Percentiles rank a stretch among this genome's conserved stretches.
Conservation (phyloP, 2,797 vertebrate genomes). For the Pagetopsis macropterus region DNA sequence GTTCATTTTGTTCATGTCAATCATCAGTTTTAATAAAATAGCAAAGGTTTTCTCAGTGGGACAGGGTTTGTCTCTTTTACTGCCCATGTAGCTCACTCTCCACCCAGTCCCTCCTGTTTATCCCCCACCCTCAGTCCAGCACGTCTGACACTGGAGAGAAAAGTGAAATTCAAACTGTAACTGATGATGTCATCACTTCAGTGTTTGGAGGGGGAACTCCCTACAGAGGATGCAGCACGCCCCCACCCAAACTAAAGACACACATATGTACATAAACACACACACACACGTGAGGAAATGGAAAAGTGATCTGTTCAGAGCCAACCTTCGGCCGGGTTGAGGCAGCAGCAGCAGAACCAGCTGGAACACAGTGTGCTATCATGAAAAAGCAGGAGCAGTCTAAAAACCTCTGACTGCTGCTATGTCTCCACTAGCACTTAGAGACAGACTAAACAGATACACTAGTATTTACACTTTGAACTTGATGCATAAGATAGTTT, state of each 20-base stretch:
- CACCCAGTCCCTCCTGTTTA: conserved; percentile 51
- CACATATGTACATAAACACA: conserved; percentile 42
- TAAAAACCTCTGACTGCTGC: conserved; percentile 49
- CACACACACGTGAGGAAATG: conserved; percentile 74
- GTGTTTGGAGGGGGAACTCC: conserved; percentile 80
- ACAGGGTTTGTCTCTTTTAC: conserved; percentile 37
- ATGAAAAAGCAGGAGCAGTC: conserved; percentile 54
- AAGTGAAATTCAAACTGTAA: conserved; percentile 66
- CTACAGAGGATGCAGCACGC: conserved; percentile 64
- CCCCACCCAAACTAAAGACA: conserved; percentile 65
- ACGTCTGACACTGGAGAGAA: conserved; percentile 52
- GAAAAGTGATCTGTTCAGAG: conserved; percentile 78
- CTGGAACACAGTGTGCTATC: conserved; percentile 72
- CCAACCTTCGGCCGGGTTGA: conserved; percentile 72
- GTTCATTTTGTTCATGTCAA: conserved; percentile 1
- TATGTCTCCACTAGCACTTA: conserved; percentile 54
- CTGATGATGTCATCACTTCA: conserved; percentile 79
- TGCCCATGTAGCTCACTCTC: conserved; percentile 43
- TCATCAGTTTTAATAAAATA: conserved; percentile 30
- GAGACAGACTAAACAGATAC: conserved; percentile 45
- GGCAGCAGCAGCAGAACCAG: conserved; percentile 70
- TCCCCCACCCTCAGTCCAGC: conserved; percentile 38
- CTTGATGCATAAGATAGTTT: conserved; percentile 31
- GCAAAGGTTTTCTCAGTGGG: conserved; percentile 34
- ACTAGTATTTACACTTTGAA: conserved; percentile 46